phyloP scores from a whole-genome alignment of 1,140 invertebrate genomes.

The Lepidostoma basale region DNA sequence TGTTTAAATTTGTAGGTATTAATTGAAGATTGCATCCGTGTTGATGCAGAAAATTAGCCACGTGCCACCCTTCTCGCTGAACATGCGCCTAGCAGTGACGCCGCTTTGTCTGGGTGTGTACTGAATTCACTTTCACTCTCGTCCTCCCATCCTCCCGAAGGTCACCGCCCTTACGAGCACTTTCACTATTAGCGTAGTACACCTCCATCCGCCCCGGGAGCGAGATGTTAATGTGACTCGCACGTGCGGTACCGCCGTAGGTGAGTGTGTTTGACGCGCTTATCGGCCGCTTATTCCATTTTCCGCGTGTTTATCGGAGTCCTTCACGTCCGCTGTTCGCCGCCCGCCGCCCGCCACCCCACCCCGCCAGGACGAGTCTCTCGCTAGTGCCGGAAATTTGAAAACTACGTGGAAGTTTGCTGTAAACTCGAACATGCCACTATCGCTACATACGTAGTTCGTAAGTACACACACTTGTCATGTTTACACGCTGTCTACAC shows the following conservation, averaged over 20 bases:
- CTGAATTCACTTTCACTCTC: slow-evolving; percentile 62
- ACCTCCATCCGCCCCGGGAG: slow-evolving; percentile 18
- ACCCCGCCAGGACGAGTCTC: slow-evolving; percentile 44
- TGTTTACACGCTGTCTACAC: too few species aligned
- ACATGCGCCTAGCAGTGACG: slow-evolving; percentile 62
- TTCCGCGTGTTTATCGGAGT: slow-evolving; percentile 53
- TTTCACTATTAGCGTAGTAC: slow-evolving; percentile 34
- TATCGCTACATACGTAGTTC: background rate
- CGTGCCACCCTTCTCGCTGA: slow-evolving; percentile 59
- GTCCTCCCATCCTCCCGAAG: slow-evolving; percentile 59
- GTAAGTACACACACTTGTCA: slow-evolving; percentile 7
- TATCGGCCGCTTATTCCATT: slow-evolving; percentile 49
- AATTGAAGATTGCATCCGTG: slow-evolving; percentile 60
- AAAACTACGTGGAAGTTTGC: slow-evolving; percentile 20
- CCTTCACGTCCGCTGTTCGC: slow-evolving; percentile 53
- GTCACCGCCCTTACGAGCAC: slow-evolving; percentile 52
- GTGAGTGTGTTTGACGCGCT: slow-evolving; percentile 54
- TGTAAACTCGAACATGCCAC: slow-evolving; percentile 12
- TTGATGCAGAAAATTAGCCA: slow-evolving; percentile 57
- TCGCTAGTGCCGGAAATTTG: slow-evolving; percentile 23
- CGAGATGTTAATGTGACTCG: slow-evolving; percentile 31
- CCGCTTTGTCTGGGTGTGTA: slow-evolving; percentile 51
- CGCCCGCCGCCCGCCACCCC: background rate
- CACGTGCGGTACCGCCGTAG: slow-evolving; percentile 39
- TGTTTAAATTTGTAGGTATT: too few species aligned